These are phyloP conservation scores for Planiliza haematocheilus DNA, from an alignment of 2,113 vertebrate species.

Conservation along the genomic window DNA sequence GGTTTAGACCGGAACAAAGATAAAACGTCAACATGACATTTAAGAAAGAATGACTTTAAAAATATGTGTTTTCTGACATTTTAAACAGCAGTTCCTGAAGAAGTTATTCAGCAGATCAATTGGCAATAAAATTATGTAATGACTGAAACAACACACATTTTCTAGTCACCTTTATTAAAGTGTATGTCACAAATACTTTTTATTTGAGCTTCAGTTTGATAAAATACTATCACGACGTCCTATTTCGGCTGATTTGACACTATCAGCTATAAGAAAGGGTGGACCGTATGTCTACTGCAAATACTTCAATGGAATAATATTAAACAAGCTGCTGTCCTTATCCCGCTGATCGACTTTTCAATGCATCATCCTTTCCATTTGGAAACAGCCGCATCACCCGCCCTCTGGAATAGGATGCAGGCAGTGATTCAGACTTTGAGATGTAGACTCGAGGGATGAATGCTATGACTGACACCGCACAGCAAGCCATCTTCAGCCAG, in stretches of 20 bases:
- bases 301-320: not conserved
- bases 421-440: slow-evolving; percentile 43
- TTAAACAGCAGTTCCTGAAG: too few species aligned
- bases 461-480: slow-evolving; percentile 19
- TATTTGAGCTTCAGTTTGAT: too few species aligned
- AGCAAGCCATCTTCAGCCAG: slow-evolving; percentile 27
- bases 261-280: not conserved
- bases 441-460: slow-evolving; percentile 18
- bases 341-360: slow-evolving; percentile 13
- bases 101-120: too few species aligned
- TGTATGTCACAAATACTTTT: too few species aligned
- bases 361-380: slow-evolving; percentile 20
- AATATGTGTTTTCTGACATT: too few species aligned
- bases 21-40: too few species aligned
- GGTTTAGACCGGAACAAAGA: too few species aligned
- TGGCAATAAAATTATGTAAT: too few species aligned
- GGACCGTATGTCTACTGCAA: not conserved
- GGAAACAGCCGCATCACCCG: slow-evolving; percentile 30
- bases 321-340: not conserved
- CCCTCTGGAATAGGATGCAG: slow-evolving; percentile 24
- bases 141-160: too few species aligned
- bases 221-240: too few species aligned
- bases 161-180: too few species aligned
- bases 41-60: too few species aligned
- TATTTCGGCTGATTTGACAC: not conserved